Evolutionary conservation across 2,797 vertebrate species (phyloP).

Genomic region (Poecile montanus): DNA sequence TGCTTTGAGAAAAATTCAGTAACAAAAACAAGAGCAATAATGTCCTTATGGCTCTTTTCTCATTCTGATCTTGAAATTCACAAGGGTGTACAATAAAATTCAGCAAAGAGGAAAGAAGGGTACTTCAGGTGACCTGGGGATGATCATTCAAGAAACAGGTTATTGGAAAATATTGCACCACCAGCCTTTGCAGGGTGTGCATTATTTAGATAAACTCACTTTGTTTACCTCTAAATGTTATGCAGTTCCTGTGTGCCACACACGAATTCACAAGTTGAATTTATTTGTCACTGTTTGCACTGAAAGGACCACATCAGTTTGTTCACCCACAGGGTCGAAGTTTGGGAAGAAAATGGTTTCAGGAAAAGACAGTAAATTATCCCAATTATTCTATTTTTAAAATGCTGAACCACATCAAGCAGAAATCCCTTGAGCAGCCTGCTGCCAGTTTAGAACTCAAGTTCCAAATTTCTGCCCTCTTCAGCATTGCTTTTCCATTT

Average conservation of each 20-base stretch:
- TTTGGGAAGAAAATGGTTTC: not conserved
- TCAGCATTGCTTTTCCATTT: not conserved
- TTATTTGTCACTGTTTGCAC: not conserved
- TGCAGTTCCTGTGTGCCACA: not conserved
- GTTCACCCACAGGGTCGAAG: not conserved
- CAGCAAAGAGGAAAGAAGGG: not conserved
- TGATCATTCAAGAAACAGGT: not conserved
- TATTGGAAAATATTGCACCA: not conserved
- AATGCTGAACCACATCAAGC: not conserved
- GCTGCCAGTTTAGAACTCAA: not conserved
- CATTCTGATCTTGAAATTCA: constrained; percentile 1
- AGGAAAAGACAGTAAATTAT: not conserved
- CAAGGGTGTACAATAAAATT: not conserved
- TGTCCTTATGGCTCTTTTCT: not conserved
- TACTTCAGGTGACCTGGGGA: not conserved
- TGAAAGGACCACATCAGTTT: not conserved
- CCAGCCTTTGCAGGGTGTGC: not conserved
- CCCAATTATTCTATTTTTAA: not conserved
- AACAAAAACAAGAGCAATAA: not conserved
- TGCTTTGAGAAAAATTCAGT: constrained; percentile 24
- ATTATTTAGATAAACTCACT: constrained; percentile 3
- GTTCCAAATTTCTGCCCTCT: not conserved
- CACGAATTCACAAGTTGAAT: not conserved
- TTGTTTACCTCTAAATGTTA: not conserved
- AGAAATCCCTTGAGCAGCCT: not conserved